phyloP scores from a whole-genome alignment of 2,888 invertebrate genomes.

The Lydus trimaculatus region DNA sequence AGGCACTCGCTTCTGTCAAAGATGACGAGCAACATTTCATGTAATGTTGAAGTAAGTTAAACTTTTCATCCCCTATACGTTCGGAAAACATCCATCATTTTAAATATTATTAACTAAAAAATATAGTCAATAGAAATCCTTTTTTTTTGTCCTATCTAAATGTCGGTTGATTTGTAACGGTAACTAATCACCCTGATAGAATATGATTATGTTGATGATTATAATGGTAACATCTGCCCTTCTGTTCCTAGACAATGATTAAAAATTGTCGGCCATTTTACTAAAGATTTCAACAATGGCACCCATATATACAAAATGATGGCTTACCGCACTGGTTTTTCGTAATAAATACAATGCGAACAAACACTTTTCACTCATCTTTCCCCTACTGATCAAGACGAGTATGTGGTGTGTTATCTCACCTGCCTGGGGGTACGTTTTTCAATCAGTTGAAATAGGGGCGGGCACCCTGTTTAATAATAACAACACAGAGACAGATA shows the following conservation, averaged over 20 bases:
- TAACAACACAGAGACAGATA: constrained; percentile 19
- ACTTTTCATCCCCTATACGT: constrained; percentile 4
- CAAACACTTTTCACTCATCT: constrained; percentile 48
- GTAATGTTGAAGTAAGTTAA: constrained; percentile 5
- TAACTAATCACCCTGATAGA: constrained; percentile 6
- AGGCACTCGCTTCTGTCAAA: constrained; percentile 15
- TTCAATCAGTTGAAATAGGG: constrained; percentile 45
- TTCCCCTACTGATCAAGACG: constrained; percentile 37
- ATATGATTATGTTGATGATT: background rate
- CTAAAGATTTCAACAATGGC: constrained; percentile 43
- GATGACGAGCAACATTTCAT: constrained; percentile 24
- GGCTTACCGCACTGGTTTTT: constrained; percentile 49
- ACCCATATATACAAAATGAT: constrained; percentile 44
- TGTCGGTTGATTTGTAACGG: constrained; percentile 21
- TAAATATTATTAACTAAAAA: background rate
- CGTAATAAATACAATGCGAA: constrained; percentile 47
- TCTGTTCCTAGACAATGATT: constrained; percentile 24
- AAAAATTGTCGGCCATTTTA: constrained; percentile 43
- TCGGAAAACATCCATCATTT: background rate
- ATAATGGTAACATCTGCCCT: constrained; percentile 38
- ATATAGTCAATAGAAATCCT: background rate
- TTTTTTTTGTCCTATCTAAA: background rate
- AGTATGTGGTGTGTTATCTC: constrained; percentile 43
- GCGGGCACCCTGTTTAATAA: constrained; percentile 23
- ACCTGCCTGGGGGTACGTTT: constrained; percentile 51